Evolutionary conservation across 1,140 invertebrate genomes (phyloP), one percentile per base, ranked within the genome.

Genomic region (Sesamia nonagrioides): DNA sequence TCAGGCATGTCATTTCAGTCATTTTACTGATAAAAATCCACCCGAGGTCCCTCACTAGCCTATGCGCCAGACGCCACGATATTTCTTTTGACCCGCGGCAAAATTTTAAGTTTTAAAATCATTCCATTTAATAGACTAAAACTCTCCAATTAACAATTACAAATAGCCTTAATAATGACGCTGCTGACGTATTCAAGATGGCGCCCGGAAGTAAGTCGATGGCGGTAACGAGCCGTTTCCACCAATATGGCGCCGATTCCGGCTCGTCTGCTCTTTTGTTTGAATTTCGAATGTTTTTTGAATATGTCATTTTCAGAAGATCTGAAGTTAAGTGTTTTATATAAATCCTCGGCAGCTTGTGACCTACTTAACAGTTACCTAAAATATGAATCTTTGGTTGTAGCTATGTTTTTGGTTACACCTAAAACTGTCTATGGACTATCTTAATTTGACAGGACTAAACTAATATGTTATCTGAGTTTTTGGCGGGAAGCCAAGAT

Each of bases 181-280:
- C 9, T 50, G 8, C 42, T 35, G 58, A 79, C 58, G 74, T 68
- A 61, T 73, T 50, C 68, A 80, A 79, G 54, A 81, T 79, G 74
- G 75, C 78, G 4, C 45, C 54, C 72, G 77, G 77, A 81, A 79
- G 50, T 54, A 48, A 69, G 63, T 37, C 37, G n/a, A 68, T 45
- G 52, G 69, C 73, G 79, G 60, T 83, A 82, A 82, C 81, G 82
- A 83, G 54, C 76, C 48, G 42, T 37, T 79, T 76, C 78, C 75
- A 72, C 56, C 56, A 78, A 75, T 71, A 82, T 78, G 81, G 78
- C 78, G 48, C n/a, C 58, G 58, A n/a, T 77, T 80, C 78, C 78
- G 58, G 40, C 56, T 48, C 50, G 42, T 40, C 48, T 68, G 5
- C 17, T 2, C 74, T 77, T 77, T 77, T 77, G 61, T 77, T 9